phyloP scores from a whole-genome alignment of 2,888 invertebrate genomes.

The Drosophila anomalata region DNA sequence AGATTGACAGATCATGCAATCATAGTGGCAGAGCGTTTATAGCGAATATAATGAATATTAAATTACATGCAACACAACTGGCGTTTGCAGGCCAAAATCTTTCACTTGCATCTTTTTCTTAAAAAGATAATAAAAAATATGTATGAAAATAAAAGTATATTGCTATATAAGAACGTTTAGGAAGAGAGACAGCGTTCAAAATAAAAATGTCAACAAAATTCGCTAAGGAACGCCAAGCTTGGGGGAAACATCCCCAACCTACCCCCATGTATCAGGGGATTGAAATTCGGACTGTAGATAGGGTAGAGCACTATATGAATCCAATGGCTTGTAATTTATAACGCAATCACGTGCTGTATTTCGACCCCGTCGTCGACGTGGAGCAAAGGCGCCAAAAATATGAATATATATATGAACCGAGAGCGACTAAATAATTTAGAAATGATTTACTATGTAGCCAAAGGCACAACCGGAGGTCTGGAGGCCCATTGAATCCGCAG shows the following conservation, averaged over 20 bases:
- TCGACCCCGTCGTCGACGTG: conserved; percentile 29
- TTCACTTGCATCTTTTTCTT: conserved; percentile 5
- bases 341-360: conserved; percentile 77
- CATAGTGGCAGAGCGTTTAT: conserved; percentile 72
- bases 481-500: conserved; percentile 15
- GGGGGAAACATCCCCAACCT: background rate
- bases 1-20: conserved; percentile 78
- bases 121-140: background rate
- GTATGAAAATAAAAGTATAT: background rate
- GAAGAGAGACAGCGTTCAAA: background rate
- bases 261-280: background rate
- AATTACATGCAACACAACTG: conserved; percentile 66
- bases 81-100: conserved; percentile 11
- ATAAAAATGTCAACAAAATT: no score
- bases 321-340: conserved; percentile 75
- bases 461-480: conserved; percentile 3
- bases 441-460: conserved; percentile 78
- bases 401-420: conserved; percentile 65
- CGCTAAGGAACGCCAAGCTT: background rate
- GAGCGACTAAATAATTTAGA: conserved; percentile 78
- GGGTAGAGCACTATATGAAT: conserved; percentile 42
- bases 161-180: no score
- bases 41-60: conserved; percentile 76
- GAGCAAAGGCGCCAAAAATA: conserved; percentile 73
- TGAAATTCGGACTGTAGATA: background rate